Evolutionary conservation across 2,888 invertebrate species (phyloP), one percentile per base, ranked within the genome.

Genomic region (Thalpophila matura): DNA sequence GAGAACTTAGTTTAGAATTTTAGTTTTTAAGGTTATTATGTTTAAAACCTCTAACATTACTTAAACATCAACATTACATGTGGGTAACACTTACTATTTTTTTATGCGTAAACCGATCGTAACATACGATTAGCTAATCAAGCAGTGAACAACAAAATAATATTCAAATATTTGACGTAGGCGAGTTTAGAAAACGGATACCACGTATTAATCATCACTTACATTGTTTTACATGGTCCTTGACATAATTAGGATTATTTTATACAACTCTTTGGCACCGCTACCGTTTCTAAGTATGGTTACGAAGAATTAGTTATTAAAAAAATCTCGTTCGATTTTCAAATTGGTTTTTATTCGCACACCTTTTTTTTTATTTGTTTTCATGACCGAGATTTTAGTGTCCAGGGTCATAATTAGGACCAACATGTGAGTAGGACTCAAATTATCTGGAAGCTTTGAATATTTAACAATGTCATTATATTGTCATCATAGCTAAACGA

Each of bases 211-310:
- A 82, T 88, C 84, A 88, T 86, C 82, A 77, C 70, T 72, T 76
- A 75, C 76, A 88, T 87, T 88, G 87, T 88, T 86, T 74, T 63
- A 75, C 26, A 57, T 61, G 67, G 60, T 78, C 92, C 92, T 92
- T 93, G 93, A 89, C 91, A 90, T 80, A 72, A 71, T 84, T 81
- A 68, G 27, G 76, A 53, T 26, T 38, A 42, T 37, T 45, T 38
- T 14, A 24, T 46, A 27, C 29, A 38, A 24, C 35, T 50, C 35
- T 42, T 50, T 46, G 12, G 14, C 40, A n/a, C 1, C 9, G 27
- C 3, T 61, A 27, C 1, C 2, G 2, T 27, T n/a, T 20, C 10
- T 35, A 10, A 20, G 40, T 10, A 20, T 29, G 5, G 24, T 16
- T 16, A 40, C 9, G 6, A 27, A 12, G 1, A 33, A 27, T 47